Conservation (phyloP, 2,888 invertebrate genomes). For the Yponomeuta sedellus region DNA sequence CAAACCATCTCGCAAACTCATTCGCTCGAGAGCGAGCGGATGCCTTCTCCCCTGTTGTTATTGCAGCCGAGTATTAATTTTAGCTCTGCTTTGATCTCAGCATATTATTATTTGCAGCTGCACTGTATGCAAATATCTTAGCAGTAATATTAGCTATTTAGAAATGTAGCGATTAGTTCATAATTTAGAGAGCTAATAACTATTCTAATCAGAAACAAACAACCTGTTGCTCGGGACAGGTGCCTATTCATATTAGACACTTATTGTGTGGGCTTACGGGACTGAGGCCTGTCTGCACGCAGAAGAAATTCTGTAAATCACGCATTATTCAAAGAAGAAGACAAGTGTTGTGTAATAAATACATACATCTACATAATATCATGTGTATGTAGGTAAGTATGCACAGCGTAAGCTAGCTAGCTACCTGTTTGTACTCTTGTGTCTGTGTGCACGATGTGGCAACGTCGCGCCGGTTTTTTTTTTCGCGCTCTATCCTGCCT, state of each 20-base stretch:
- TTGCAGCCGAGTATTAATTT: constrained; percentile 14
- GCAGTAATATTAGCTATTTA: not conserved
- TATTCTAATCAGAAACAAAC: constrained; percentile 12
- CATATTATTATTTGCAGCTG: constrained; percentile 11
- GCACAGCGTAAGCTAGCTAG: constrained; percentile 31
- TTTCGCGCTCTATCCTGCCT: constrained; percentile 54
- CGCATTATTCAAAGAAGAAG: constrained; percentile 45
- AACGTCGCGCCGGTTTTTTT: constrained; percentile 68
- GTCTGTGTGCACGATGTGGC: constrained; percentile 71
- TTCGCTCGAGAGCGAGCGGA: constrained; percentile 12
- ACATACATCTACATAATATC: constrained; percentile 36
- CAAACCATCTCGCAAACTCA: constrained; percentile 9
- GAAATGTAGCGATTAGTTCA: not conserved
- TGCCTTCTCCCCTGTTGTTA: constrained; percentile 14
- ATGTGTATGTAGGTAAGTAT: constrained; percentile 29
- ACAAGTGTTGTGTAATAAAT: constrained; percentile 60
- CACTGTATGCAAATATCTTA: not conserved
- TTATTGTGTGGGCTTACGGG: constrained; percentile 27
- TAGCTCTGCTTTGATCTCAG: constrained; percentile 8
- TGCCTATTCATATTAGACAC: constrained; percentile 16
- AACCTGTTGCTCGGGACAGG: constrained; percentile 14
- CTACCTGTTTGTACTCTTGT: constrained; percentile 58
- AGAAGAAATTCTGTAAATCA: constrained; percentile 16
- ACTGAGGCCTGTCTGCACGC: constrained; percentile 50
- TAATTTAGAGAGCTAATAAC: not conserved